These are phyloP conservation scores for Epistrophella euchroma DNA, from an alignment of 2,888 invertebrate species.

Conservation along the genomic window DNA sequence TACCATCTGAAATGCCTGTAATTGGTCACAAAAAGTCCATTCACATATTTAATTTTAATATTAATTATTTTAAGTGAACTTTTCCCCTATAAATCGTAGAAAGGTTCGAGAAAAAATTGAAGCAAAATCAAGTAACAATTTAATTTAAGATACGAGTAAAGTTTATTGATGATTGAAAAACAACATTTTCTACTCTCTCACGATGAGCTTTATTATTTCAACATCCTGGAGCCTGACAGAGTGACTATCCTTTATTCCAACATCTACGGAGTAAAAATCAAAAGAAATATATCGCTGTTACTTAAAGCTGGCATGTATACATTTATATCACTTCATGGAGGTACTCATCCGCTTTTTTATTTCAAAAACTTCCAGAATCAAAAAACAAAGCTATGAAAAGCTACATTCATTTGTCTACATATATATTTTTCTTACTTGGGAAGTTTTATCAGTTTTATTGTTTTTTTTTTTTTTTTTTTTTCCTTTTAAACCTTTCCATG, in stretches of 20 bases:
- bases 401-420: not conserved
- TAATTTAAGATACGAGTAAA: constrained; percentile 28
- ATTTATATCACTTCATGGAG: constrained; percentile 35
- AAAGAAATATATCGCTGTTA: constrained; percentile 43
- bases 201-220: constrained; percentile 17
- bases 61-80: too few relatives aligned
- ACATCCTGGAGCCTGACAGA: constrained; percentile 18
- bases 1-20: too few relatives aligned
- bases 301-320: constrained; percentile 31
- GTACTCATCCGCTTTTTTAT: constrained; percentile 36
- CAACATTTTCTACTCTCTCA: constrained; percentile 7
- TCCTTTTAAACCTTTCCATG: constrained; percentile 6
- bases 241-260: not conserved
- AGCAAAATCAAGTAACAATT: not conserved
- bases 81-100: too few relatives aligned
- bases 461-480: constrained; percentile 22
- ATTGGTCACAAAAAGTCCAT: too few relatives aligned
- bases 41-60: too few relatives aligned
- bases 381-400: constrained; percentile 42
- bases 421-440: constrained; percentile 39
- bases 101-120: too few relatives aligned
- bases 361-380: constrained; percentile 2
- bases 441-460: constrained; percentile 66
- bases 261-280: not conserved
- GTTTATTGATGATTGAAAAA: constrained; percentile 49